Conservation (phyloP, 2,113 vertebrate species). For the Propithecus coquereli region DNA sequence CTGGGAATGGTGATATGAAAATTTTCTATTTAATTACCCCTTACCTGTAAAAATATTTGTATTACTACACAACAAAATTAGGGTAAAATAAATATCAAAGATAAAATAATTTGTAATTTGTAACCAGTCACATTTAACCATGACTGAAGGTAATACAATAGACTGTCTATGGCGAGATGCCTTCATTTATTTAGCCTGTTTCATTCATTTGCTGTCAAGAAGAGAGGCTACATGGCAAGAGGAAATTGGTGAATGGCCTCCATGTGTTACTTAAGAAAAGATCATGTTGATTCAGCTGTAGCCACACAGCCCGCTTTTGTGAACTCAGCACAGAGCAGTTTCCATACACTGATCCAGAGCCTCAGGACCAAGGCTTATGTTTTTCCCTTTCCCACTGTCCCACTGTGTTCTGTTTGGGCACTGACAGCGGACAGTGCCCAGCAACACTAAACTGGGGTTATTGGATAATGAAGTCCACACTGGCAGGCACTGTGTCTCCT, state of each 20-base stretch:
- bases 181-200: not conserved
- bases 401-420: not conserved
- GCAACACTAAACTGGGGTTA: not conserved
- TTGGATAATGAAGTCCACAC: not conserved
- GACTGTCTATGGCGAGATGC: not conserved
- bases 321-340: not conserved
- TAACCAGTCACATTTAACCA: not conserved
- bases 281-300: not conserved
- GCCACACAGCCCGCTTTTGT: not conserved
- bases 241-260: not conserved
- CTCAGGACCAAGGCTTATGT: not conserved
- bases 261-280: not conserved
- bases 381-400: not conserved
- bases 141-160: not conserved
- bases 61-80: not conserved
- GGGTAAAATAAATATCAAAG: not conserved
- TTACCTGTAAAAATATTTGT: not conserved
- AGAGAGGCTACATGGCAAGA: not conserved
- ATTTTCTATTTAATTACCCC: not conserved
- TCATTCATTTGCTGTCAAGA: not conserved
- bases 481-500: not conserved
- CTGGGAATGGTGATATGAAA: not conserved
- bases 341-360: not conserved
- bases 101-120: not conserved
- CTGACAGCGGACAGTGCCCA: not conserved